Conservation (phyloP, 2,113 vertebrate genomes). For the Podilymbus podiceps region DNA sequence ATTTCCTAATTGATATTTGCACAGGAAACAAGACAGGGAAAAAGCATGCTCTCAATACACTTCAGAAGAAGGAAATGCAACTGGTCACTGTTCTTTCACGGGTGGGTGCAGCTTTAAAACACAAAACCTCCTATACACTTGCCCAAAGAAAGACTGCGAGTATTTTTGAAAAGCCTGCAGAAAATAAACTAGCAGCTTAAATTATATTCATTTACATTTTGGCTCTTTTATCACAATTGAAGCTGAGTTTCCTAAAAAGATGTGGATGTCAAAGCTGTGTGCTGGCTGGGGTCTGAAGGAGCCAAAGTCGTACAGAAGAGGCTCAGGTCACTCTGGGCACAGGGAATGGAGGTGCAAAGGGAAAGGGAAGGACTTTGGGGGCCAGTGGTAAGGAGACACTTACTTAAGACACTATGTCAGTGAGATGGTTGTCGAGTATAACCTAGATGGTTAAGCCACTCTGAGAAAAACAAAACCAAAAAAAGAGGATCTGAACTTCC, state of each 20-base stretch:
- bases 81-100: not conserved
- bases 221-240: not conserved
- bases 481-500: not conserved
- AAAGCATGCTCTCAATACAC: not conserved
- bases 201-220: not conserved
- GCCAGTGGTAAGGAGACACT: not conserved
- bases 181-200: not conserved
- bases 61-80: not conserved
- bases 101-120: not conserved
- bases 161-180: not conserved
- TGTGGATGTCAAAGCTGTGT: not conserved
- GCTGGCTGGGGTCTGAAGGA: not conserved
- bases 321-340: not conserved
- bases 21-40: not conserved
- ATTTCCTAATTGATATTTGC: not conserved
- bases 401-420: not conserved
- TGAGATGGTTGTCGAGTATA: not conserved
- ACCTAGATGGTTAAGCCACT: no score
- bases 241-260: not conserved
- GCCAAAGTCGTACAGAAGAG: not conserved
- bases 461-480: not conserved
- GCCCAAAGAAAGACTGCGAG: fast-evolving
- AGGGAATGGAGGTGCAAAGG: not conserved
- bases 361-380: not conserved
- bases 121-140: not conserved